These are phyloP conservation scores for Allacma fusca DNA, from an alignment of 2,888 invertebrate genomes.

Conservation along the genomic window DNA sequence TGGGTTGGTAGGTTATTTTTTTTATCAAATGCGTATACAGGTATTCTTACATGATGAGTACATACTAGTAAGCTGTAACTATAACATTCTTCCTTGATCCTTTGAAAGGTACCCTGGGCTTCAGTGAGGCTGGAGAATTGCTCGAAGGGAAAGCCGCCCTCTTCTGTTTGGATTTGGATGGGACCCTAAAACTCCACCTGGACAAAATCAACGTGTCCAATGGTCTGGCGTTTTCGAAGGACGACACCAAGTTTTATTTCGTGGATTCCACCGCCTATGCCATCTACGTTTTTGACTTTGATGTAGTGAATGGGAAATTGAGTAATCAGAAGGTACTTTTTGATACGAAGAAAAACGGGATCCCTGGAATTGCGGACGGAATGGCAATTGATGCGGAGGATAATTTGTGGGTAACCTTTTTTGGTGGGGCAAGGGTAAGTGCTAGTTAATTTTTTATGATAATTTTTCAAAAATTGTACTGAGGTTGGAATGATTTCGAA, in stretches of 20 bases:
- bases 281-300: constrained; percentile 57
- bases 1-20: constrained; percentile 72
- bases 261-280: constrained; percentile 55
- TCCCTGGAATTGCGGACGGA: constrained; percentile 74
- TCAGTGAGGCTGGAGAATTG: no score
- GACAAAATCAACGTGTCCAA: constrained; percentile 57
- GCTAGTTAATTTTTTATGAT: no score
- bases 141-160: neutral
- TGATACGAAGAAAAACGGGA: constrained; percentile 69
- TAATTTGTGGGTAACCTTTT: constrained; percentile 80
- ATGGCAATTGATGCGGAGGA: constrained; percentile 82
- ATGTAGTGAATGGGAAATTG: constrained; percentile 44
- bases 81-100: no score
- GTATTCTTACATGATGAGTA: no score
- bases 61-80: no score
- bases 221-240: constrained; percentile 56
- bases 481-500: no score
- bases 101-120: no score
- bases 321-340: constrained; percentile 70
- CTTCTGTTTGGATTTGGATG: constrained; percentile 45
- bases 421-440: constrained; percentile 71
- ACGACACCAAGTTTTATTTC: constrained; percentile 53
- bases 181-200: constrained; percentile 48
- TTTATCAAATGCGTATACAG: no score
- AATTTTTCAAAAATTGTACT: no score